Evolutionary conservation across 2,113 vertebrate species (phyloP).

Genomic region (Lepisosteus osseus): DNA sequence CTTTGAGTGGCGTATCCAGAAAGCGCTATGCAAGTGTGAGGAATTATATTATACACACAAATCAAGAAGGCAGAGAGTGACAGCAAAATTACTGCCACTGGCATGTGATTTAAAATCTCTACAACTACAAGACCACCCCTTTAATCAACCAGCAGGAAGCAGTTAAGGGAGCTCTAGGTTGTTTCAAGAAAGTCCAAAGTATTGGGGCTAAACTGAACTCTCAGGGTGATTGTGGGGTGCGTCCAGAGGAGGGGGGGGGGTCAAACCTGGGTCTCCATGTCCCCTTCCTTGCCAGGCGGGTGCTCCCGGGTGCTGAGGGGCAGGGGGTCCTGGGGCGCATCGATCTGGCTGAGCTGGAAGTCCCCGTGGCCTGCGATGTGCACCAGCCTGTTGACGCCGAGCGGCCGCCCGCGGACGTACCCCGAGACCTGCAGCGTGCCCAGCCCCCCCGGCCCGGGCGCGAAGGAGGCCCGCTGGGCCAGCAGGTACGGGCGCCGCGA

Average conservation of each 20-base stretch:
- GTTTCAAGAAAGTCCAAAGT: no score
- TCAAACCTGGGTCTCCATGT: constrained; percentile 69
- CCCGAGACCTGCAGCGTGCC: constrained; percentile 88
- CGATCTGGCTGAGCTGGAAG: constrained; percentile 90
- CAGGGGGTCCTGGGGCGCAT: constrained; percentile 80
- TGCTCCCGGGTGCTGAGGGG: constrained; percentile 59
- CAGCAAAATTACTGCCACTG: not conserved
- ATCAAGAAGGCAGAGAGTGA: not conserved
- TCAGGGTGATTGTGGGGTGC: no score
- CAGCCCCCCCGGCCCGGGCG: constrained; percentile 50
- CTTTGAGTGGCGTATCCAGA: no score
- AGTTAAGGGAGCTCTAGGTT: no score
- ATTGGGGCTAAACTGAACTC: no score
- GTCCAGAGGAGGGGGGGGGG: no score
- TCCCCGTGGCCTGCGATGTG: constrained; percentile 89
- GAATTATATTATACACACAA: not conserved
- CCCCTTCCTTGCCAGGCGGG: constrained; percentile 59
- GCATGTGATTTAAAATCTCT: not conserved
- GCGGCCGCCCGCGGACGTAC: constrained; percentile 78
- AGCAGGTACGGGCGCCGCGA: constrained; percentile 80
- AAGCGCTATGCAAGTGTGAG: no score
- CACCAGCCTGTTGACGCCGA: constrained; percentile 80
- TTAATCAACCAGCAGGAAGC: no score
- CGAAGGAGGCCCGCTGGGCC: constrained; percentile 69
- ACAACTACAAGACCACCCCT: not conserved